Evolutionary conservation across 2,797 vertebrate species (phyloP).

Genomic region (Pseudocheirus occidentalis): DNA sequence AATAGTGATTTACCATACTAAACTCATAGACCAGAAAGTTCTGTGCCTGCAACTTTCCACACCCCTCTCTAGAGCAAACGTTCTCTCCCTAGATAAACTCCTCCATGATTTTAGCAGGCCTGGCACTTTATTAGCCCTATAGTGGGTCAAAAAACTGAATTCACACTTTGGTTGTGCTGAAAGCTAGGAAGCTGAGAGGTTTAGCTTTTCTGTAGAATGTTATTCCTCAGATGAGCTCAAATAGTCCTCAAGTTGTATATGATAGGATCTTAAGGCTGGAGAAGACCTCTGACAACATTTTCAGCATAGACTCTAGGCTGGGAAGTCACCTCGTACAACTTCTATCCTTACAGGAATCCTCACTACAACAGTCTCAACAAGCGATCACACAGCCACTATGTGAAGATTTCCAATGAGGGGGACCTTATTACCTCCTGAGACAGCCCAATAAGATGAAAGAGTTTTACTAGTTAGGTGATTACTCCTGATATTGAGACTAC

Average conservation of each 20-base stretch:
- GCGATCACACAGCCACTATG: neutral
- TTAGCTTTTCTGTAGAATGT: neutral
- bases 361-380: neutral
- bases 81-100: neutral
- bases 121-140: neutral
- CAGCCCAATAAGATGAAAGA: neutral
- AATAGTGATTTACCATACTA: neutral
- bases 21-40: neutral
- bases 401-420: neutral
- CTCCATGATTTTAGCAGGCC: constrained; percentile 6
- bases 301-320: neutral
- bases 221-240: neutral
- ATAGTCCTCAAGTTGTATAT: neutral
- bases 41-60: neutral
- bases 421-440: neutral
- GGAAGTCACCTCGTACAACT: neutral
- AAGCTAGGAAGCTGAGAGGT: neutral
- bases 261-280: neutral
- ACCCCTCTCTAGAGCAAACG: too few species aligned
- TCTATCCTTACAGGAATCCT: neutral
- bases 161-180: neutral
- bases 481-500: neutral
- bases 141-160: neutral
- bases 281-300: neutral
- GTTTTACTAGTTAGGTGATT: neutral